These are phyloP conservation scores for Sebastes jordani DNA, from an alignment of 2,797 vertebrate genomes.

Conservation along the genomic window DNA sequence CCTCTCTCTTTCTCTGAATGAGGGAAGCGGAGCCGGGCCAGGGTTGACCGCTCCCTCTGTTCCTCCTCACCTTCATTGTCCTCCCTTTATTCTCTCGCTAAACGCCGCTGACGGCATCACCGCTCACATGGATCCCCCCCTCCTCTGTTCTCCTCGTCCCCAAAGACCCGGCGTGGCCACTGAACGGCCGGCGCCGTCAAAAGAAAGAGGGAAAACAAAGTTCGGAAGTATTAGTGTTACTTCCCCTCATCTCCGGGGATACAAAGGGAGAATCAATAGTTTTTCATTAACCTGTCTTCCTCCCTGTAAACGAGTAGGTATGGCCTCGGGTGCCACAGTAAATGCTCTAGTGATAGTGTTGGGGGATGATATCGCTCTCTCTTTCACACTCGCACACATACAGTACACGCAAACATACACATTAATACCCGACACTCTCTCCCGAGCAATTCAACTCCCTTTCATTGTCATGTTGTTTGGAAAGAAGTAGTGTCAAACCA, in stretches of 20 bases:
- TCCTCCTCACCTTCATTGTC: slow-evolving; percentile 42
- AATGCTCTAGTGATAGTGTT: slow-evolving; percentile 30
- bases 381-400: neutral
- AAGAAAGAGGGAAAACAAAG: slow-evolving; percentile 56
- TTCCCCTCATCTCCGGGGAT: slow-evolving; percentile 57
- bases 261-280: slow-evolving; percentile 66
- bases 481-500: neutral
- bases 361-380: slow-evolving; percentile 4
- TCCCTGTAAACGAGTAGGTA: slow-evolving; percentile 43
- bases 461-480: neutral
- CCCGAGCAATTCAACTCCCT: neutral
- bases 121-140: slow-evolving; percentile 23
- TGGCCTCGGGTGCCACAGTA: slow-evolving; percentile 25
- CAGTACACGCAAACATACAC: neutral
- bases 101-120: slow-evolving; percentile 39
- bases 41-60: slow-evolving; percentile 44
- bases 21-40: slow-evolving; percentile 1
- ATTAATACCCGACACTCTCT: neutral
- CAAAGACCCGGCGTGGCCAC: neutral
- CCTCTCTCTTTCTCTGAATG: slow-evolving; percentile 4
- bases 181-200: neutral
- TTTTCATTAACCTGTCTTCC: slow-evolving; percentile 77
- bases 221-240: slow-evolving; percentile 68
- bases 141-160: neutral
- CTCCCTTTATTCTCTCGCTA: slow-evolving; percentile 40